A percentile compares a stretch with the other conserved stretches of the same genome.
These are phyloP conservation scores for Mycalesis mineus DNA, from an alignment of 2,888 invertebrate genomes.

Conservation along the genomic window DNA sequence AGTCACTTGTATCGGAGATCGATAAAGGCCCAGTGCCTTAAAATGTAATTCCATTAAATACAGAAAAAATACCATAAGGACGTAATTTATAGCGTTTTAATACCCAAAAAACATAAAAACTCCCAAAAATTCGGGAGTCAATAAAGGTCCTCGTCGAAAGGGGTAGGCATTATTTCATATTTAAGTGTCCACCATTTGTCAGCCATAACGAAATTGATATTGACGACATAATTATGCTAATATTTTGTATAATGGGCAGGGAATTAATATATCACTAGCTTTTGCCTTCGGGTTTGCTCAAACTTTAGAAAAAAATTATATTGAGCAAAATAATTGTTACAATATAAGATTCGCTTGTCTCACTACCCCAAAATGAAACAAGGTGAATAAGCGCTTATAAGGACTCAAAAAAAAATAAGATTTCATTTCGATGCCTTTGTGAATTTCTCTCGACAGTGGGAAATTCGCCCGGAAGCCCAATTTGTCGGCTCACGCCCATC, in stretches of 20 bases:
- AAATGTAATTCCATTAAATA: slow-evolving; percentile 26
- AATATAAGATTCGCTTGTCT: no score
- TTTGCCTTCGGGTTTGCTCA: not conserved
- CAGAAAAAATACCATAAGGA: slow-evolving; percentile 25
- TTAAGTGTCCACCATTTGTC: slow-evolving; percentile 63
- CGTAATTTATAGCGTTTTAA: slow-evolving; percentile 29
- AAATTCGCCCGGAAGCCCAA: slow-evolving; percentile 54
- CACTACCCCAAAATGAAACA: no score
- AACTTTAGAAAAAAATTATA: no score
- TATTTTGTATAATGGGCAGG: slow-evolving; percentile 25
- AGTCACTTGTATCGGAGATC: not conserved
- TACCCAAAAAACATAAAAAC: slow-evolving; percentile 19
- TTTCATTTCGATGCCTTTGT: not conserved
- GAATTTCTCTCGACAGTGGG: slow-evolving; percentile 15
- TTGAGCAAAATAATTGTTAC: no score
- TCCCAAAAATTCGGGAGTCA: slow-evolving; percentile 35
- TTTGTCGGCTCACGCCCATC: slow-evolving; percentile 65
- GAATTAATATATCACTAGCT: not conserved
- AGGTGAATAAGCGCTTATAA: no score
- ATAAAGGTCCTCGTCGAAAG: slow-evolving; percentile 17
- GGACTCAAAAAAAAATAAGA: not conserved
- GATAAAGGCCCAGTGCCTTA: not conserved
- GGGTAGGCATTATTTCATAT: slow-evolving; percentile 38
- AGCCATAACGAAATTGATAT: slow-evolving; percentile 56
- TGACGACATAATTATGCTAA: slow-evolving; percentile 52